phyloP scores from a whole-genome alignment of 2,888 invertebrate genomes.

The Hypercompe scribonia region DNA sequence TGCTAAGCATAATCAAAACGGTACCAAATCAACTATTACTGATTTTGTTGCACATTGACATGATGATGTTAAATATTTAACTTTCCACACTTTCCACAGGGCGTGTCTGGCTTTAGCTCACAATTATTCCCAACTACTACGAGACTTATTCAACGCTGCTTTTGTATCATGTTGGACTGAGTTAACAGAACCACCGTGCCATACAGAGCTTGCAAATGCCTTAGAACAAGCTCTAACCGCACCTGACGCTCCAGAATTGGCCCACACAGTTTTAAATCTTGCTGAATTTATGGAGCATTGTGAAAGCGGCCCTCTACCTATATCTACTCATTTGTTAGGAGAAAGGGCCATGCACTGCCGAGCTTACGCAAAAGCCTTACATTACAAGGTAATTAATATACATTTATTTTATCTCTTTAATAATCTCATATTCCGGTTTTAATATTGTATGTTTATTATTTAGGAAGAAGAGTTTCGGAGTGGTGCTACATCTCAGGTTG shows the following conservation, averaged over 20 bases:
- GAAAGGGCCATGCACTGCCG: conserved; percentile 98
- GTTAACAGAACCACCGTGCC: conserved; percentile 87
- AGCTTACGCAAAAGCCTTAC: conserved; percentile 88
- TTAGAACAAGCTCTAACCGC: conserved; percentile 96
- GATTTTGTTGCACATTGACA: neutral
- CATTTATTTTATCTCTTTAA: neutral
- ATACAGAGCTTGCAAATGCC: conserved; percentile 94
- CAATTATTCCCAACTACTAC: conserved; percentile 97
- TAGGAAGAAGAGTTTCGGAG: conserved; percentile 96
- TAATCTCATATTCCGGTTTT: neutral
- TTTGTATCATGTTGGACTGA: conserved; percentile 99
- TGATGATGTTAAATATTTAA: neutral
- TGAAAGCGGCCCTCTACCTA: conserved; percentile 97
- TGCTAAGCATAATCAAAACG: too few relatives aligned
- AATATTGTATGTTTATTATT: neutral
- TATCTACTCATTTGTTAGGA: conserved; percentile 95
- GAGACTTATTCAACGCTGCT: conserved; percentile 99
- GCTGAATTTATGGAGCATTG: conserved; percentile 99
- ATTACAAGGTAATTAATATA: conserved; percentile 81
- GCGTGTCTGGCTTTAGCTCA: conserved; percentile 97
- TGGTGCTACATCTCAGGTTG: conserved; percentile 93
- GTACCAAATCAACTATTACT: too few relatives aligned
- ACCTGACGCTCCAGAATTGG: conserved; percentile 97
- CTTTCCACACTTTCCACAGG: conserved; percentile 71
- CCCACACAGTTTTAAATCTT: conserved; percentile 97